A percentile compares a stretch with the other conserved stretches of the same genome.
phyloP scores from a whole-genome alignment of 1,140 invertebrate species.

The Venturia canescens region DNA sequence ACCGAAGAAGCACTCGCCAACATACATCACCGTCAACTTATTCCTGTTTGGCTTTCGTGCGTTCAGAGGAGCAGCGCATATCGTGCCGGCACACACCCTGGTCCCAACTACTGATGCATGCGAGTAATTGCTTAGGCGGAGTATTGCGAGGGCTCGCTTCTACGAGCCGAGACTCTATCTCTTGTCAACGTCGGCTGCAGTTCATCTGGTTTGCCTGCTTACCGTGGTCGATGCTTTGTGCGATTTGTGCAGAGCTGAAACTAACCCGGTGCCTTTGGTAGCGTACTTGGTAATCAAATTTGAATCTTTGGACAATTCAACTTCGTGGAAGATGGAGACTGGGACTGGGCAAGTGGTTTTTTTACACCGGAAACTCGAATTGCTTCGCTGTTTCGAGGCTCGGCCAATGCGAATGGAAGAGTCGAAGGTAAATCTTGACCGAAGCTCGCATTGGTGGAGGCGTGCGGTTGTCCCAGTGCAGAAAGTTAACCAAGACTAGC shows the following conservation, averaged over 20 bases:
- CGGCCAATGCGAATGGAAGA: neutral
- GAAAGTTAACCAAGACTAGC: neutral
- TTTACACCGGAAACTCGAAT: neutral
- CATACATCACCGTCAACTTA: constrained; percentile 74
- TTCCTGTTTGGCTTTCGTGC: constrained; percentile 61
- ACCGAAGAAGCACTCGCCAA: constrained; percentile 52
- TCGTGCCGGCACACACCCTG: constrained; percentile 38
- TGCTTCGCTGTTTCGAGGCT: neutral
- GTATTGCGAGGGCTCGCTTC: constrained; percentile 43
- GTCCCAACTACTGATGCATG: constrained; percentile 65
- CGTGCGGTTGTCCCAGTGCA: neutral
- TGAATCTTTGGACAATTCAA: too few species aligned
- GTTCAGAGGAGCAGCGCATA: constrained; percentile 22
- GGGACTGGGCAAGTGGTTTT: too few species aligned
- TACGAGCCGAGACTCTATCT: constrained; percentile 3
- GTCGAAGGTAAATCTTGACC: neutral
- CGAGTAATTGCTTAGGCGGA: constrained; percentile 73
- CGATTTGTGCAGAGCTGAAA: neutral
- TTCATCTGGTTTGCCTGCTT: constrained; percentile 19
- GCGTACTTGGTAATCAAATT: too few species aligned
- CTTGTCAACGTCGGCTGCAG: neutral
- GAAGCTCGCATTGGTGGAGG: neutral
- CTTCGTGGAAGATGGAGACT: too few species aligned
- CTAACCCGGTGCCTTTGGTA: neutral
- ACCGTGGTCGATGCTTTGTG: neutral